Conservation (phyloP, 2,113 vertebrate genomes). For the Delphinapterus leucas region DNA sequence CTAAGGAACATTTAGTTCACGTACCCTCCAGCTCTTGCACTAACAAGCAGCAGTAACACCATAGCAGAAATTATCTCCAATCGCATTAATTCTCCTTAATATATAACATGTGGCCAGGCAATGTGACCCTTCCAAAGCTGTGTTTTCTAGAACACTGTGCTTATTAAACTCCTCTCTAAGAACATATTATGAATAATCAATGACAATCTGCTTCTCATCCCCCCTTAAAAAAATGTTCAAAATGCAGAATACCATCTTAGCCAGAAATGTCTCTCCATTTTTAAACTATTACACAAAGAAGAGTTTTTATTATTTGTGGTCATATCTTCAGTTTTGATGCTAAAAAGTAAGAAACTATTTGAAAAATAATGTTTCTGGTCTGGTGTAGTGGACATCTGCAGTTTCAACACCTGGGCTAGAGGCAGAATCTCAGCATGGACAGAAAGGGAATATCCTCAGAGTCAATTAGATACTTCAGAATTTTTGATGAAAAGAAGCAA, state of each 20-base stretch:
- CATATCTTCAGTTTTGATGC: background rate
- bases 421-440: background rate
- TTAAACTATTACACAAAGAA: background rate
- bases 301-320: background rate
- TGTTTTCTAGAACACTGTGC: conserved; percentile 44
- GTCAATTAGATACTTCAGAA: conserved; percentile 23
- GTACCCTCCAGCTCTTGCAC: conserved; percentile 49
- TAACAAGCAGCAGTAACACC: conserved; percentile 35
- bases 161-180: conserved; percentile 53
- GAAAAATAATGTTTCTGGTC: conserved; percentile 14
- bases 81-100: conserved; percentile 37
- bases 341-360: conserved; percentile 31
- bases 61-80: background rate
- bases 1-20: conserved; percentile 45
- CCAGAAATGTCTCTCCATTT: conserved; percentile 10
- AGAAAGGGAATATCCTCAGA: conserved; percentile 16
- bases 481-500: conserved; percentile 34
- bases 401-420: background rate
- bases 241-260: background rate
- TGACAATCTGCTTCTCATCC: background rate
- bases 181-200: conserved; percentile 46
- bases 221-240: background rate
- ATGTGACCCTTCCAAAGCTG: background rate
- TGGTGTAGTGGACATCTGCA: background rate
- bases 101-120: background rate